A percentile compares a stretch with the other conserved stretches of the same genome.
phyloP scores from a whole-genome alignment of 2,888 invertebrate species.

The Pterostichus niger region DNA sequence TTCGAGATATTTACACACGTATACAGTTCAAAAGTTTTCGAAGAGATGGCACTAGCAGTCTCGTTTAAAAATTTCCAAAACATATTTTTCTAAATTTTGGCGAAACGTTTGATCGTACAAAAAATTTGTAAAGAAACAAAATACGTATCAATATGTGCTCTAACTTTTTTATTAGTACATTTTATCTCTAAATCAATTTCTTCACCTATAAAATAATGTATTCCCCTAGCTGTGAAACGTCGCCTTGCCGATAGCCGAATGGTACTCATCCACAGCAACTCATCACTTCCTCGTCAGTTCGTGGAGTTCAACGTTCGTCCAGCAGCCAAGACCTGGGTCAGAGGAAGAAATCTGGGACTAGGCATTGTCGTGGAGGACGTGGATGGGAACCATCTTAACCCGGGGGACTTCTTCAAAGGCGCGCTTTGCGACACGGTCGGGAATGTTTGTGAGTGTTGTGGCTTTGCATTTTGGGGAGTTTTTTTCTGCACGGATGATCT shows the following conservation, averaged over 20 bases:
- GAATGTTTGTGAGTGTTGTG: slow-evolving; percentile 76
- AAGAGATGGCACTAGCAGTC: too few relatives aligned
- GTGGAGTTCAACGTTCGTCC: slow-evolving; percentile 78
- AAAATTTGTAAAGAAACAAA: too few relatives aligned
- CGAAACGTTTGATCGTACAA: too few relatives aligned
- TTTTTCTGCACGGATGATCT: not conserved
- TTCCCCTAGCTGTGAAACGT: slow-evolving; percentile 75
- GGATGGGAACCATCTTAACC: slow-evolving; percentile 78
- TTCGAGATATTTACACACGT: too few relatives aligned
- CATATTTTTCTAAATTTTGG: too few relatives aligned
- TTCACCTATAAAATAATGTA: too few relatives aligned
- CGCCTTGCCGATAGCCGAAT: slow-evolving; percentile 78
- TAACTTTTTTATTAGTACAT: too few relatives aligned
- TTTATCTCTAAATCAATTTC: too few relatives aligned
- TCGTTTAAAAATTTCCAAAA: too few relatives aligned
- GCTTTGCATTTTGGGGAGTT: slow-evolving; percentile 2
- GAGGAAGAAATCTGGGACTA: slow-evolving; percentile 74
- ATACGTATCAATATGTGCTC: too few relatives aligned
- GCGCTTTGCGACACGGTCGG: slow-evolving; percentile 78
- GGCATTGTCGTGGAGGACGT: slow-evolving; percentile 82
- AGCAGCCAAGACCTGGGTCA: slow-evolving; percentile 76
- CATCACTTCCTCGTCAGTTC: slow-evolving; percentile 73
- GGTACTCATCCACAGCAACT: slow-evolving; percentile 70
- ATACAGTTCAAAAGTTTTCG: too few relatives aligned
- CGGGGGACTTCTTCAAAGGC: slow-evolving; percentile 78